Base-by-base conservation (phyloP, 2,888 invertebrate genomes). In the Laspeyria flexula region DNA sequence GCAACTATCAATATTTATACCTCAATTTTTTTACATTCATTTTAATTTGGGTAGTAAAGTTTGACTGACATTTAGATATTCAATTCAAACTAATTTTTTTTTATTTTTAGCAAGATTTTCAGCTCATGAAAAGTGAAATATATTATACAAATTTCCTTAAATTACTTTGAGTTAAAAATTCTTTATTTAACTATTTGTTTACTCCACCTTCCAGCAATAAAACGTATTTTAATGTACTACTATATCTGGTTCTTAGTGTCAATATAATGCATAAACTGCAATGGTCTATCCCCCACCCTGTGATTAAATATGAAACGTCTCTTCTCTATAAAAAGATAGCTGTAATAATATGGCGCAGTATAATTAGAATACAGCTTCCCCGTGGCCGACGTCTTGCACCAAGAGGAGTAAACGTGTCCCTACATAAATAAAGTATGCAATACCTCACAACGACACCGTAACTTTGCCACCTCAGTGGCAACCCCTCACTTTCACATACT, bases 361-460 rank as follows among this genome's bases (percentile, higher is more conserved):
- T 70, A 66, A 66, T 69, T 61, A 69, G 47, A 68, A 43, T 59
- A 70, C 65, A 70, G 68, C 69, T 72, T 75, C 65, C 61, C 75
- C 73, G 74, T 70, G 71, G 70, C 70, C 67, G 75, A 76, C 82
- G 75, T 78, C 76, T 79, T 75, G 72, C 79, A 75, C 80, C 82
- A 73, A 79, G 85, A 67, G 77, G 81, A 75, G 79, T 82, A 79
- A n/a, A 84, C 90, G 90, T 89, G 90, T 81, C 82, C 77, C 71
- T 71, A 88, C 89, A 90, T 90, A 90, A 86, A 88, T 90, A 86
- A 86, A 87, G 89, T 88, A 90, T 90, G 85, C 86, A 88, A 80
- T 78, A 77, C 83, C 77, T 79, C 84, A 85, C 86, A 84, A 78
- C 78, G 73, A 69, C 75, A 75, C 73, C 60, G 73, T 77, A 77